phyloP scores from a whole-genome alignment of 2,888 invertebrate species.

The Cantharis nigra region DNA sequence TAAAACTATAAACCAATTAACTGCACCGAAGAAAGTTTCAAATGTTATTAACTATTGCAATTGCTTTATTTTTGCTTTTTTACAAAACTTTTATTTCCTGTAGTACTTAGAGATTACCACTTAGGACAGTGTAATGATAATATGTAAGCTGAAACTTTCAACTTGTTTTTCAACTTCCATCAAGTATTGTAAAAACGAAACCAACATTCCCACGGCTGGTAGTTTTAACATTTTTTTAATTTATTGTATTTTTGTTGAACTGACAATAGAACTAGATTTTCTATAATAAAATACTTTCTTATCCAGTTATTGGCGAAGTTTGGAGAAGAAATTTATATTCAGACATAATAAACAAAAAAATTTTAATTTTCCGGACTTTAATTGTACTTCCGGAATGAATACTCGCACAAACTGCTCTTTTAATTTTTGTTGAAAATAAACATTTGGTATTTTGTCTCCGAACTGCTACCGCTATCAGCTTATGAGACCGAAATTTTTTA shows the following conservation, averaged over 20 bases:
- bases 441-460: not conserved
- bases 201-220: not conserved
- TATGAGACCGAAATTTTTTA: not conserved
- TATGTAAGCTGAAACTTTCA: not conserved
- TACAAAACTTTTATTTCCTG: not conserved
- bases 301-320: not conserved
- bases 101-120: not conserved
- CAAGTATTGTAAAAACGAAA: not conserved
- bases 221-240: not conserved
- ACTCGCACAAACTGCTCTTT: not conserved
- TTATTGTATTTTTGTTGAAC: no score
- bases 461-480: not conserved
- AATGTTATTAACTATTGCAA: not conserved
- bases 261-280: not conserved
- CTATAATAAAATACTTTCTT: not conserved
- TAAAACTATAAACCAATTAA: not conserved
- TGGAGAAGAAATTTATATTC: not conserved
- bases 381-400: no score
- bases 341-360: not conserved
- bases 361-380: not conserved
- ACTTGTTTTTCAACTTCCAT: not conserved
- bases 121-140: not conserved
- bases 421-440: not conserved
- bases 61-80: not conserved
- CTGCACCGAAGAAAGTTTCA: not conserved